Evolutionary conservation across 2,113 vertebrate genomes (phyloP).

Genomic region (Cynopterus brachyotis): DNA sequence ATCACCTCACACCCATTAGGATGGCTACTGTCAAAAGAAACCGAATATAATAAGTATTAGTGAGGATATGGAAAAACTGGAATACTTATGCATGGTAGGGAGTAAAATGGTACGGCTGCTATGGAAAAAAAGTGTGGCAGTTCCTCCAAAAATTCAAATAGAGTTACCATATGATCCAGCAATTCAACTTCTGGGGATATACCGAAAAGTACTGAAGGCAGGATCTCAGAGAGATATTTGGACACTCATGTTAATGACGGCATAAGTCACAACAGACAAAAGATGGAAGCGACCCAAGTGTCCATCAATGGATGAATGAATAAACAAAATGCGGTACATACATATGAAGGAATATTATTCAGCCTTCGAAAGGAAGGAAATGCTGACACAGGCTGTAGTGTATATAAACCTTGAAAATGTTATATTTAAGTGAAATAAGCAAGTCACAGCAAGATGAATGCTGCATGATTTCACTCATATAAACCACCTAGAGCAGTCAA

Average conservation of each 20-base stretch:
- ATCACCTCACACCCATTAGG: background rate
- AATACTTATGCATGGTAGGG: background rate
- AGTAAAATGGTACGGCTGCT: background rate
- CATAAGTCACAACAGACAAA: background rate
- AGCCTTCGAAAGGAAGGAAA: background rate
- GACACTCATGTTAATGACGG: background rate
- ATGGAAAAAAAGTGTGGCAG: background rate
- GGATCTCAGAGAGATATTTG: background rate
- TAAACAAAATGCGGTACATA: background rate
- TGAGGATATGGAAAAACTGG: background rate
- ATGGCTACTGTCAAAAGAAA: background rate
- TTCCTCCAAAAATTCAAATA: background rate
- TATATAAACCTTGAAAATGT: background rate
- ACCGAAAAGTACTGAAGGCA: background rate
- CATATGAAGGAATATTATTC: background rate
- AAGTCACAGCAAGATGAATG: background rate
- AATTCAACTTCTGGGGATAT: background rate
- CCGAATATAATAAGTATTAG: background rate
- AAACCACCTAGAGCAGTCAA: background rate
- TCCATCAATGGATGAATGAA: no score
- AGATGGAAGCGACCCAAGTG: background rate
- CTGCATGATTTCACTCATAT: background rate
- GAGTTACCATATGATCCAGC: background rate
- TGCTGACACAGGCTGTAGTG: background rate
- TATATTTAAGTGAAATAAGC: background rate